Conservation (phyloP, 2,113 vertebrate genomes). For the Phrynosoma platyrhinos region DNA sequence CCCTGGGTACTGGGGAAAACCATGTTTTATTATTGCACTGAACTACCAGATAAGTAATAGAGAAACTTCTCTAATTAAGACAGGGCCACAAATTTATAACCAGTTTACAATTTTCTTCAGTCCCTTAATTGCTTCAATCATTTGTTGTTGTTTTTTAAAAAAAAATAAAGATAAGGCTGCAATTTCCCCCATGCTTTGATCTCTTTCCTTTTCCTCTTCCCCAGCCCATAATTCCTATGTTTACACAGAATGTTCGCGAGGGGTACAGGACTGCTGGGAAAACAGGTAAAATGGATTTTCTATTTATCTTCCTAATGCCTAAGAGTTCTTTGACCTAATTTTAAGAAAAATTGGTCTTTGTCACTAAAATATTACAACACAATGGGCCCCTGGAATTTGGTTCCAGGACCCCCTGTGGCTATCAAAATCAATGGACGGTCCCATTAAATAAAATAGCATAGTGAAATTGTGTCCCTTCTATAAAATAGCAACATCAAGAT, state of each 20-base stretch:
- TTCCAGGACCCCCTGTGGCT: too few relatives aligned
- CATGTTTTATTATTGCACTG: too few relatives aligned
- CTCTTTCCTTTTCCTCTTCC: slow-evolving; percentile 18
- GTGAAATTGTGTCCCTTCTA: too few relatives aligned
- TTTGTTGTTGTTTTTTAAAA: background rate
- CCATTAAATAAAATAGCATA: too few relatives aligned
- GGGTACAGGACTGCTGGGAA: slow-evolving; percentile 90
- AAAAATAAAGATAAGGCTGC: slow-evolving; percentile 6
- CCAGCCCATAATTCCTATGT: slow-evolving; percentile 93
- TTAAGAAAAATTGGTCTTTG: background rate
- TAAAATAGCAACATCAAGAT: too few relatives aligned
- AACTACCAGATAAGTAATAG: background rate
- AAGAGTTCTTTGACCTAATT: background rate
- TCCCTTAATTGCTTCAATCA: background rate
- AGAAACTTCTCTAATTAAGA: background rate
- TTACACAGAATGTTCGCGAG: slow-evolving; percentile 91
- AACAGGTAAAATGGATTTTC: slow-evolving; percentile 81
- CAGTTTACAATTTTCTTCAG: background rate
- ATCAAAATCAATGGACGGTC: too few relatives aligned
- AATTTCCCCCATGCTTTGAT: background rate
- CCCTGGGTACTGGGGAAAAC: too few relatives aligned
- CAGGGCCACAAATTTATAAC: background rate
- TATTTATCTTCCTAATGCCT: slow-evolving; percentile 33
- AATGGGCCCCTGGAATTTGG: too few relatives aligned
- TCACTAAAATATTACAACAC: background rate